Evolutionary conservation across 1,140 invertebrate species (phyloP), one percentile per base, ranked within the genome.

Genomic region (Pachypeltis micranthus): DNA sequence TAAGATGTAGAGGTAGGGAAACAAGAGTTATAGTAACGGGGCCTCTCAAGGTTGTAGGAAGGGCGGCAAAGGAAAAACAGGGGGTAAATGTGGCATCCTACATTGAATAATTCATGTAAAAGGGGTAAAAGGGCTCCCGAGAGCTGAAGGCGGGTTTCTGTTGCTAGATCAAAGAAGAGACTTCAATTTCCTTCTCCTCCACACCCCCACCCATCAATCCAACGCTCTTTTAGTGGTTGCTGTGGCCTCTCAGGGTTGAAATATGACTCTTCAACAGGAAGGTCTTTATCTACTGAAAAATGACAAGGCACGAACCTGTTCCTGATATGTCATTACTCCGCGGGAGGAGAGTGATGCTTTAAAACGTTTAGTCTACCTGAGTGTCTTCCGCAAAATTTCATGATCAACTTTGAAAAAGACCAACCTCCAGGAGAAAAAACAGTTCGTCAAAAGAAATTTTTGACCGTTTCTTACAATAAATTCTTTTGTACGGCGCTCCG

Each of bases 31-130:
- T 51, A 51, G 34, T 39, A 39, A 3, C 12, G 47, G 21, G 47
- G 7, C 21, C 47, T 51, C 21, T 21, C 47, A 51, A 21, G 21
- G 23, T 10, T 21, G 21, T n/a, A n/a, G n/a, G 47, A 21, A 21
- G 47, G 47, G 12, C 21, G 47, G 47, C 19, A 51, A 21, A 21
- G 47, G 47, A 10, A 51, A 51, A 7, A 21, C 47, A 21, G 31
- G 31, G 47, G 47, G 47, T 51, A 51, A 51, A 51, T 51, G 47
- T 51, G 47, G 47, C 47, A 51, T 10, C 47, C 47, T 51, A 51
- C 47, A 51, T 51, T 51, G 47, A 51, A 51, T 51, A 51, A 51
- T 51, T 51, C 47, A 51, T 51, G 47, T 51, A 10, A 51, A 51
- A 51, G 47, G 47, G 47, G 47, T 51, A 51, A 51, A 51, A 21